Evolutionary conservation across 2,113 vertebrate genomes (phyloP).

Genomic region (Nymphicus hollandicus): DNA sequence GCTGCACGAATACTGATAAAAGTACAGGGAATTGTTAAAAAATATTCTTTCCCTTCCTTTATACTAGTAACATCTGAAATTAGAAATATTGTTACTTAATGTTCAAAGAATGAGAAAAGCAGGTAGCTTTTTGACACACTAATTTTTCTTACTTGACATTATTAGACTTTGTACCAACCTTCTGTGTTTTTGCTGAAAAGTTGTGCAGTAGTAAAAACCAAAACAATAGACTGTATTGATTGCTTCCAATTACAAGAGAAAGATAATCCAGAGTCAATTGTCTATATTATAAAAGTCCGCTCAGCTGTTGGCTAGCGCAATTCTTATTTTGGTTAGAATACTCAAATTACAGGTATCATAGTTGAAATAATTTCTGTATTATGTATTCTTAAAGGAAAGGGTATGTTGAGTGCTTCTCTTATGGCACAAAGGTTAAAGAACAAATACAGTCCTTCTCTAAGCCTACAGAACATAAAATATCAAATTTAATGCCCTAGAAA

Average conservation of each 20-base stretch:
- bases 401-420: not conserved
- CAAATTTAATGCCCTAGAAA: not conserved
- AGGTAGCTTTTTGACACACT: not conserved
- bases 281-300: not conserved
- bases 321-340: not conserved
- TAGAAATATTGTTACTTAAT: not conserved
- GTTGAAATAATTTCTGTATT: not conserved
- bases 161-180: not conserved
- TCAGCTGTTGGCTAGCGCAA: not conserved
- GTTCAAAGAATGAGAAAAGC: not conserved
- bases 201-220: not conserved
- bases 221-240: not conserved
- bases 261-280: not conserved
- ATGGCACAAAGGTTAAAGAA: not conserved
- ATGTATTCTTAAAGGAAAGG: not conserved
- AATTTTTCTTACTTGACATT: not conserved
- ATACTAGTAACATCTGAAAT: not conserved
- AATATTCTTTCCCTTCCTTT: not conserved
- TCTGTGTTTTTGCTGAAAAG: not conserved
- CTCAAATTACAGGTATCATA: not conserved
- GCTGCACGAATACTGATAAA: not conserved
- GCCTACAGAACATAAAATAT: not conserved
- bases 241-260: not conserved
- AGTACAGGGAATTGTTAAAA: not conserved
- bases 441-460: not conserved